phyloP scores from a whole-genome alignment of 2,888 invertebrate species.

The Agrochola lota region DNA sequence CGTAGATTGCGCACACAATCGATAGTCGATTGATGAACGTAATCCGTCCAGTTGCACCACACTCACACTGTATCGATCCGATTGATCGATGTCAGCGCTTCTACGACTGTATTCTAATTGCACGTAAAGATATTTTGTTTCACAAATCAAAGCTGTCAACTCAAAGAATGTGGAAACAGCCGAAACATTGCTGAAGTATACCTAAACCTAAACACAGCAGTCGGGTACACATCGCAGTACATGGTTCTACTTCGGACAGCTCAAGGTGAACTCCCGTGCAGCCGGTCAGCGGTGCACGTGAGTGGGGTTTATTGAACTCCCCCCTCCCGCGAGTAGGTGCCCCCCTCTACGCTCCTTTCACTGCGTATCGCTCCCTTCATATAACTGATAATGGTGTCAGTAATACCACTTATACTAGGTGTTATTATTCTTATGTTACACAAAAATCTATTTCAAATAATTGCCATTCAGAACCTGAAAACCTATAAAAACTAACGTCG shows the following conservation, averaged over 20 bases:
- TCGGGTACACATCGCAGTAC: background rate
- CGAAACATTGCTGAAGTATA: background rate
- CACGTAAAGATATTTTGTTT: background rate
- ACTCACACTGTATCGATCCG: background rate
- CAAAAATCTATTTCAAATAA: background rate
- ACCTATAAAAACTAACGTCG: background rate
- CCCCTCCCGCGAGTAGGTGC: background rate
- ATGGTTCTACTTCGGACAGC: background rate
- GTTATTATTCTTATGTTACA: background rate
- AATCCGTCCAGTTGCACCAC: background rate
- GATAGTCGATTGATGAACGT: too few relatives aligned
- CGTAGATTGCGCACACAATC: background rate
- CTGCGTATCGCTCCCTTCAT: constrained; percentile 34
- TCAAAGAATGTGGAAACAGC: background rate
- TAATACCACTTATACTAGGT: background rate
- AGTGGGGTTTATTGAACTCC: constrained; percentile 54
- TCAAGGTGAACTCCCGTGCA: constrained; percentile 50
- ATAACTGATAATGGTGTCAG: constrained; percentile 21
- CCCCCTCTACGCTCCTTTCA: constrained; percentile 54
- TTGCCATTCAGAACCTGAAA: background rate
- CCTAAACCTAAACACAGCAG: background rate
- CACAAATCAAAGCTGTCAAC: background rate
- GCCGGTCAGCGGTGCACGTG: constrained; percentile 49
- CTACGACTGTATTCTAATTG: background rate
- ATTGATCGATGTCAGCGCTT: background rate